Evolutionary conservation across 37 sponge, comb jelly and placozoan species (phyloP).

Genomic region (Chondrilla cf. caribensis): DNA sequence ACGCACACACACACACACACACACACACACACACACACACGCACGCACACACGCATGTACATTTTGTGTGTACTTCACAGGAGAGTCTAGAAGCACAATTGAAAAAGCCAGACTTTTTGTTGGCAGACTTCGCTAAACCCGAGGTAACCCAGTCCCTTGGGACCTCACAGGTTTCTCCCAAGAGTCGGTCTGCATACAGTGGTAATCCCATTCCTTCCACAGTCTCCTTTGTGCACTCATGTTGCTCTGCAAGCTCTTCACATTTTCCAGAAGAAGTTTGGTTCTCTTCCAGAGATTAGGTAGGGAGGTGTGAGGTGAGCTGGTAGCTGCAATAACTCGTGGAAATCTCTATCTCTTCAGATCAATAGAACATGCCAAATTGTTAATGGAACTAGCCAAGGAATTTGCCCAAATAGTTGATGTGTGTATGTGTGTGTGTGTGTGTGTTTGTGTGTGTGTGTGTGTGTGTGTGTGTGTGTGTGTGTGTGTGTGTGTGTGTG

Average conservation of each 20-base stretch:
- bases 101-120: constrained; percentile 42
- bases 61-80: too few species aligned
- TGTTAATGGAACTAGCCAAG: not conserved
- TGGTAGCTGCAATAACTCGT: too few species aligned
- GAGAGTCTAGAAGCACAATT: constrained; percentile 66
- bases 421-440: not conserved
- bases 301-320: not conserved
- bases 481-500: constrained; percentile 22
- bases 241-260: constrained; percentile 51
- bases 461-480: constrained; percentile 22
- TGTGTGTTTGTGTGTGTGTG: constrained; percentile 17
- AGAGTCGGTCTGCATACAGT: too few species aligned
- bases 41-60: too few species aligned
- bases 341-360: not conserved
- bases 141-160: constrained; percentile 38
- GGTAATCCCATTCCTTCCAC: not conserved
- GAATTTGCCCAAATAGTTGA: not conserved
- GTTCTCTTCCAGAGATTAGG: constrained; percentile 34
- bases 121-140: constrained; percentile 77
- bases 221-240: constrained; percentile 33
- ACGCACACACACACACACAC: too few species aligned
- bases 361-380: not conserved
- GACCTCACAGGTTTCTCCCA: too few species aligned
- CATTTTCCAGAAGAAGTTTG: constrained; percentile 8
- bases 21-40: too few species aligned